phyloP scores from a whole-genome alignment of 2,888 invertebrate genomes.

The Acrobasis suavella region DNA sequence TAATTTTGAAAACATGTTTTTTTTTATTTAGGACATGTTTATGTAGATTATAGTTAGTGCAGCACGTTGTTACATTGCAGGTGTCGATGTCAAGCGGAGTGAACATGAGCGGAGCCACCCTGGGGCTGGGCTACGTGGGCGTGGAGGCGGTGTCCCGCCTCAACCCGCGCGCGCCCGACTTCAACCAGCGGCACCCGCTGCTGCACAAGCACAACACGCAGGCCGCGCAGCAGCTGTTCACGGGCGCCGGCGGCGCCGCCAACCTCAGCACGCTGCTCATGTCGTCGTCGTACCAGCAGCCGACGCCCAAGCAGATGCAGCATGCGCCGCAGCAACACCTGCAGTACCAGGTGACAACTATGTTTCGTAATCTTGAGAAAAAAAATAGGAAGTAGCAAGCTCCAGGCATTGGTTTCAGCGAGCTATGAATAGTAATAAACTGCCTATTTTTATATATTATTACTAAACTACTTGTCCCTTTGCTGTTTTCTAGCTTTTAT shows the following conservation, averaged over 20 bases:
- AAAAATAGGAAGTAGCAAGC: too few species aligned
- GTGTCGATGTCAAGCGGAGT: conserved; percentile 58
- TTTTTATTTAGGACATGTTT: too few species aligned
- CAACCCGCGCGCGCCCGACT: conserved; percentile 78
- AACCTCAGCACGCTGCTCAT: conserved; percentile 72
- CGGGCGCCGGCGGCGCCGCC: conserved; percentile 55
- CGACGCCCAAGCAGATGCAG: conserved; percentile 71
- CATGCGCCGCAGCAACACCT: conserved; percentile 68
- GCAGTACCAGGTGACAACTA: conserved; percentile 65
- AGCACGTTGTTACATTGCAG: conserved; percentile 30
- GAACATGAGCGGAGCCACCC: conserved; percentile 37
- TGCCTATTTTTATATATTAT: too few species aligned
- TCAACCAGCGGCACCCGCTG: conserved; percentile 69
- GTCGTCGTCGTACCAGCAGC: conserved; percentile 69
- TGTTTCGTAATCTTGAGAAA: too few species aligned
- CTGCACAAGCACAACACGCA: conserved; percentile 64
- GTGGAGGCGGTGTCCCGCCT: conserved; percentile 72
- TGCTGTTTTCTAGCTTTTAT: too few species aligned
- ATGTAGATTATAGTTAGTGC: too few species aligned
- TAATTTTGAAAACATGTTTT: too few species aligned
- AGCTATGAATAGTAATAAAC: too few species aligned
- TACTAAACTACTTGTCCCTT: too few species aligned
- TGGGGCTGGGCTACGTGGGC: conserved; percentile 56
- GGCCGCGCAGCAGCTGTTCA: conserved; percentile 50
- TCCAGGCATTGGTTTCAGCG: too few species aligned